A percentile compares a stretch with the other conserved stretches of the same genome.
These are phyloP conservation scores for Sphinx pinastri DNA, from an alignment of 2,888 invertebrate species.

Conservation along the genomic window DNA sequence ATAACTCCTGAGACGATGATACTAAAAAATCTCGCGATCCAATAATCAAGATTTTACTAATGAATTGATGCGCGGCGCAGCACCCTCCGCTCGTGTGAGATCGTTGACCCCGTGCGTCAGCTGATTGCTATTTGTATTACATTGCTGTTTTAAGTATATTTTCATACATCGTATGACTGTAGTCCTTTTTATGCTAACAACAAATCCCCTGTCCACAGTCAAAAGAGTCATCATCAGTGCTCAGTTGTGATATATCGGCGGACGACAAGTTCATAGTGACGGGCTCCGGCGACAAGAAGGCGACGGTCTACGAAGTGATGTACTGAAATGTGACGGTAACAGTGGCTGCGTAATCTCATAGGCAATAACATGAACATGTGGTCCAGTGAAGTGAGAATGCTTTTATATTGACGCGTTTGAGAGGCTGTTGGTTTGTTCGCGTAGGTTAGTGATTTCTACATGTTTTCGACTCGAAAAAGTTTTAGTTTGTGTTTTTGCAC, in stretches of 20 bases:
- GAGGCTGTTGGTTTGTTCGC: slow-evolving; percentile 40
- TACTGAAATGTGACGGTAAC: slow-evolving; percentile 80
- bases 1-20: too few species aligned
- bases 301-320: slow-evolving; percentile 98
- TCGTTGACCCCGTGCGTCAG: too few species aligned
- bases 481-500: too few species aligned
- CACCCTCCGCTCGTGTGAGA: too few species aligned
- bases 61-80: too few species aligned
- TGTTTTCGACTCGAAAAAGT: not conserved
- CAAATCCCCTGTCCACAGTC: slow-evolving; percentile 80
- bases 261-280: slow-evolving; percentile 99
- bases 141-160: too few species aligned
- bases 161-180: too few species aligned
- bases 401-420: slow-evolving; percentile 41
- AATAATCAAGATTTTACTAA: too few species aligned
- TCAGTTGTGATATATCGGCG: slow-evolving; percentile 98
- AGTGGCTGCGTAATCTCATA: slow-evolving; percentile 32
- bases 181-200: not conserved
- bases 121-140: too few species aligned
- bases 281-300: slow-evolving; percentile 99
- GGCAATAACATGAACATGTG: slow-evolving; percentile 36
- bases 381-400: slow-evolving; percentile 55
- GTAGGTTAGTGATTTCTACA: not conserved
- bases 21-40: too few species aligned
- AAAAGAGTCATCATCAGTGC: slow-evolving; percentile 98